phyloP scores from a whole-genome alignment of 35 echinoderm and acorn worm genomes.

The Apostichopus parvimensis region DNA sequence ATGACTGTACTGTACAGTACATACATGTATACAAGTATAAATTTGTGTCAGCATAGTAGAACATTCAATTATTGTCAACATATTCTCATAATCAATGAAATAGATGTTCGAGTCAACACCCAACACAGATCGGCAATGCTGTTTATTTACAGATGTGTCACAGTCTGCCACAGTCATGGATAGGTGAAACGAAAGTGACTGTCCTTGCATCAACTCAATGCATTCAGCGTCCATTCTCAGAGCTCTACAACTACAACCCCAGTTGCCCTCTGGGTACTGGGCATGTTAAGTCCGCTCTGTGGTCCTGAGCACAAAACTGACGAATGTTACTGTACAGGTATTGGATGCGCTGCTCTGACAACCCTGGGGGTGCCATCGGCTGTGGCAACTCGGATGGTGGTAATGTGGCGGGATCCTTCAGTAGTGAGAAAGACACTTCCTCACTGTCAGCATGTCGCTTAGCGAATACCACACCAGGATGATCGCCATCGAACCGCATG shows the following conservation, averaged over 20 bases:
- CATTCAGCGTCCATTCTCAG: constrained; percentile 13
- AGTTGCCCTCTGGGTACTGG: not conserved
- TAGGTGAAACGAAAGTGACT: not conserved
- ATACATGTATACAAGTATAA: too few relatives aligned
- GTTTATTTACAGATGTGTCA: too few relatives aligned
- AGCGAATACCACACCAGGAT: too few relatives aligned
- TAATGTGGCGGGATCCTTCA: not conserved
- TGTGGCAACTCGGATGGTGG: not conserved
- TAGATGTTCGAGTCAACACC: too few relatives aligned
- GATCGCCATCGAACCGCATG: constrained; percentile 34
- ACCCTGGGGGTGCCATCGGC: not conserved
- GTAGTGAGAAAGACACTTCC: not conserved
- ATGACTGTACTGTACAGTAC: too few relatives aligned
- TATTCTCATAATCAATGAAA: too few relatives aligned
- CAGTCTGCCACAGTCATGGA: too few relatives aligned
- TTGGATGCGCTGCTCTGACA: not conserved
- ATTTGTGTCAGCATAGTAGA: too few relatives aligned
- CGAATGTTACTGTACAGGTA: not conserved
- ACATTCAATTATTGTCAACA: too few relatives aligned
- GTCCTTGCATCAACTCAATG: constrained; percentile 13
- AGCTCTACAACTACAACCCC: constrained; percentile 13
- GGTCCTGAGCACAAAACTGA: constrained; percentile 18
- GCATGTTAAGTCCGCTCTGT: not conserved
- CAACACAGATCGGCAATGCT: too few relatives aligned
- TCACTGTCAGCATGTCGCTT: too few relatives aligned